Evolutionary conservation across 2,797 vertebrate species (phyloP).

Genomic region (Tinamus major): DNA sequence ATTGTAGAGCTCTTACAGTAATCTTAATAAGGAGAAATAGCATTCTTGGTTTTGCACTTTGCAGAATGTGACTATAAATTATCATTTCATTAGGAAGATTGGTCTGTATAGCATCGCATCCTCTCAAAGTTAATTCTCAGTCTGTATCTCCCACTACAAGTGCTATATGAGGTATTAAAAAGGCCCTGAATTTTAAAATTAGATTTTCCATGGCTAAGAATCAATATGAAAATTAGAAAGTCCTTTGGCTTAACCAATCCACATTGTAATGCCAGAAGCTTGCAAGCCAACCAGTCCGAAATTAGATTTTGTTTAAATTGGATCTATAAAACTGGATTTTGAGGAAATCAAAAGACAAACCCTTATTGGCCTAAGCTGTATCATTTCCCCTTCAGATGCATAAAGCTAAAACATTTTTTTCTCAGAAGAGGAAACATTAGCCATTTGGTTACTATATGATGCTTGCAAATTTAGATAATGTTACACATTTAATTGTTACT

Average conservation of each 20-base stretch:
- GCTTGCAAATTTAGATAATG: not conserved
- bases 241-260: constrained; percentile 26
- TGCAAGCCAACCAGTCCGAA: not conserved
- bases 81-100: constrained; percentile 1
- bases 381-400: constrained; percentile 30
- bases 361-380: constrained; percentile 28
- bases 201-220: constrained; percentile 41
- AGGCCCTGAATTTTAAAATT: constrained; percentile 22
- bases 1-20: not conserved
- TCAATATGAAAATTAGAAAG: constrained; percentile 58
- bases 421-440: not conserved
- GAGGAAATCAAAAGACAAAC: not conserved
- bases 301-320: constrained; percentile 55
- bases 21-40: not conserved
- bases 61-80: not conserved
- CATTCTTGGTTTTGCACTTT: not conserved
- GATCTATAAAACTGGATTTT: constrained; percentile 47
- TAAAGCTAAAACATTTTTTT: constrained; percentile 23
- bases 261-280: not conserved
- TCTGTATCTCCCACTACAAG: not conserved
- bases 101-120: not conserved
- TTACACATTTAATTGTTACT: not conserved
- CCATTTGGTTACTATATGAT: not conserved
- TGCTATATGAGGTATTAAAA: not conserved
- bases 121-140: not conserved